Conservation (phyloP, 2,888 invertebrate species). For the Diadromus collaris region DNA sequence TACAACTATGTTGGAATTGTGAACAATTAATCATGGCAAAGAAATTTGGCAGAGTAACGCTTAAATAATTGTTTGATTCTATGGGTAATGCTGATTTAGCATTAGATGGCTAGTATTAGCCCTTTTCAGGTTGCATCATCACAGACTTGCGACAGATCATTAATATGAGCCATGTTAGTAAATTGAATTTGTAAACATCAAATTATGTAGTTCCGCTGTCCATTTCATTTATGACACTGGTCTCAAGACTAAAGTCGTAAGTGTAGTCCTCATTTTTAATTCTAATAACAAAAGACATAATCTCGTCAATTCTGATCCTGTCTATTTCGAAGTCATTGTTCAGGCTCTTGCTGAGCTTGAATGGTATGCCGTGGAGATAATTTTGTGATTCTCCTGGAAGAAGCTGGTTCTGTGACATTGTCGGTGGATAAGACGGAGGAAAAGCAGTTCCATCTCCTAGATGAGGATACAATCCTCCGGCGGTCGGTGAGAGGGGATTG, state of each 20-base stretch:
- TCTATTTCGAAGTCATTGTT: slow-evolving; percentile 81
- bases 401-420: slow-evolving; percentile 43
- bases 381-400: slow-evolving; percentile 62
- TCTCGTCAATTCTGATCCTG: slow-evolving; percentile 80
- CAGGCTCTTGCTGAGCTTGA: slow-evolving; percentile 81
- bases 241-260: slow-evolving; percentile 82
- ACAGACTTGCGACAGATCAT: slow-evolving; percentile 21
- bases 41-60: slow-evolving; percentile 13
- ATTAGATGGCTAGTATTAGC: not conserved
- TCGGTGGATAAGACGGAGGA: slow-evolving; percentile 60
- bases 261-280: slow-evolving; percentile 80
- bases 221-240: slow-evolving; percentile 82
- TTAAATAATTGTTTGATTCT: not conserved
- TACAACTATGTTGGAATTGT: not conserved
- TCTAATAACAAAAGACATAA: slow-evolving; percentile 81
- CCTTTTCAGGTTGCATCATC: slow-evolving; percentile 1
- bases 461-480: slow-evolving; percentile 70
- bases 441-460: slow-evolving; percentile 49
- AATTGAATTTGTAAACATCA: not conserved
- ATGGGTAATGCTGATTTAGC: slow-evolving; percentile 9
- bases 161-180: not conserved
- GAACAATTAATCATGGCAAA: slow-evolving; percentile 42
- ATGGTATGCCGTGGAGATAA: slow-evolving; percentile 83
- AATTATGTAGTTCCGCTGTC: slow-evolving; percentile 63
- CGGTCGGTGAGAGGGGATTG: slow-evolving; percentile 55